Evolutionary conservation across 2,113 vertebrate genomes (phyloP).

Genomic region (Equus przewalskii): DNA sequence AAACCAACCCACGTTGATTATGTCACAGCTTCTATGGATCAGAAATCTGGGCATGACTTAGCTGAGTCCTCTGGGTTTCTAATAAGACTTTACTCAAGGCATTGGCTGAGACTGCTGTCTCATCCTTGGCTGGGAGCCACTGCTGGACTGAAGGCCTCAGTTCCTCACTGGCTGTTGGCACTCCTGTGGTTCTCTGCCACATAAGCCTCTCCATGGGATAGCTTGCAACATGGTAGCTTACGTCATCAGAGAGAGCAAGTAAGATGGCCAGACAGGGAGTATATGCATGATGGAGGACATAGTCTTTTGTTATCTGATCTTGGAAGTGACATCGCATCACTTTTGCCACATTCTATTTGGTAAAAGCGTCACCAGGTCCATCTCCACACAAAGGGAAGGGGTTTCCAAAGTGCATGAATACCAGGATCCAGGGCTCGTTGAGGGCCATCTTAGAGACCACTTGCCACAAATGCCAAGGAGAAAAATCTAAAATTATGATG

Average conservation of each 20-base stretch:
- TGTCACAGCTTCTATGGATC: not conserved
- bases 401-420: too few relatives aligned
- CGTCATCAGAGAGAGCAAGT: not conserved
- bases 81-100: not conserved
- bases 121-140: not conserved
- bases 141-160: not conserved
- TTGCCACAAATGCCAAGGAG: not conserved
- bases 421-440: not conserved
- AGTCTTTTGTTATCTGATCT: not conserved
- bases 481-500: not conserved
- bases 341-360: not conserved
- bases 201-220: fast-evolving
- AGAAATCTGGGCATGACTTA: not conserved
- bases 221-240: not conserved
- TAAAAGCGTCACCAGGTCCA: not conserved
- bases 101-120: not conserved
- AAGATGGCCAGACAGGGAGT: not conserved
- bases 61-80: not conserved
- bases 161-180: not conserved
- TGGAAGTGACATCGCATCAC: not conserved
- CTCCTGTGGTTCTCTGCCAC: not conserved
- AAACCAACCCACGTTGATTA: not conserved
- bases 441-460: not conserved
- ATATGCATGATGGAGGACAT: not conserved
- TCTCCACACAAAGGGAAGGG: not conserved